Conservation (phyloP, 2,888 invertebrate species). For the Athripsodes cinereus region DNA sequence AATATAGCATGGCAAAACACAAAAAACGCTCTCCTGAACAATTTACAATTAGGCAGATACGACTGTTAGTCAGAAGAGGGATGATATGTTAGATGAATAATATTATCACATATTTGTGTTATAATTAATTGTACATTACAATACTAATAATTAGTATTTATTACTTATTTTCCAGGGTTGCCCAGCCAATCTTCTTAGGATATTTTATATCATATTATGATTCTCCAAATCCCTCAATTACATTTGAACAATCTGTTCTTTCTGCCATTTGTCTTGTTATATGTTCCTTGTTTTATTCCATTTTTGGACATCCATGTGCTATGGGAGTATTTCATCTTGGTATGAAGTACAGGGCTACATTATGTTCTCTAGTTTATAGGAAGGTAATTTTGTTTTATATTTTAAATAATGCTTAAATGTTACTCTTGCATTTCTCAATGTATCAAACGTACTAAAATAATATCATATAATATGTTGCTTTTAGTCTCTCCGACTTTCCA, state of each 20-base stretch:
- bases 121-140: neutral
- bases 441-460: neutral
- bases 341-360: constrained; percentile 69
- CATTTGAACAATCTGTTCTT: constrained; percentile 9
- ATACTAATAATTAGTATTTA: neutral
- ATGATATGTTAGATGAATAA: too few relatives aligned
- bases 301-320: constrained; percentile 17
- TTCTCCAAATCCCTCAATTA: neutral
- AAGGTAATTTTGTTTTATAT: constrained; percentile 51
- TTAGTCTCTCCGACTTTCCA: constrained; percentile 60
- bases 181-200: constrained; percentile 24
- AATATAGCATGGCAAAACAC: too few relatives aligned
- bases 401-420: neutral
- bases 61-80: too few relatives aligned
- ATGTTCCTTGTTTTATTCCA: constrained; percentile 11
- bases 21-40: too few relatives aligned
- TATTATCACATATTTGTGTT: too few relatives aligned
- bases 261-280: constrained; percentile 16
- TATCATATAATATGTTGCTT: too few relatives aligned
- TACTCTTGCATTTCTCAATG: neutral
- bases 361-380: constrained; percentile 74
- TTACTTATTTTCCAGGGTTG: constrained; percentile 18
- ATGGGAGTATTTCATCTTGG: constrained; percentile 59
- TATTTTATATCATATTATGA: constrained; percentile 23
- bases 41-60: too few relatives aligned